Conservation (phyloP, 2,888 invertebrate species). For the Xestia xanthographa region DNA sequence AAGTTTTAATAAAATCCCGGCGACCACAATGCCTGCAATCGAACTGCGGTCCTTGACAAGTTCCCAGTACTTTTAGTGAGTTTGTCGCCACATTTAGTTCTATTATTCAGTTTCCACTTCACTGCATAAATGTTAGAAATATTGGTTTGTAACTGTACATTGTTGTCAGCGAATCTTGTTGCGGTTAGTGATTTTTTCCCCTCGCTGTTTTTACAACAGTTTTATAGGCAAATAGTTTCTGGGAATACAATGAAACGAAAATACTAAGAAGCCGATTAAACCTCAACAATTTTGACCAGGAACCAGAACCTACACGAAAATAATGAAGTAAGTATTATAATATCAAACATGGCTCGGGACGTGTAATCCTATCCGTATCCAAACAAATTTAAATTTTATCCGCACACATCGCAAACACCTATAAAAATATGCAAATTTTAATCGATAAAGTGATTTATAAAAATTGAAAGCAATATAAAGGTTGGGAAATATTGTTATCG, state of each 20-base stretch:
- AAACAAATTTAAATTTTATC: conserved; percentile 61
- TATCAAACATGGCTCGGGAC: conserved; percentile 43
- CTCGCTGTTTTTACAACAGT: conserved; percentile 33
- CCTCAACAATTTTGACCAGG: not conserved
- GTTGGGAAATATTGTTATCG: conserved; percentile 62
- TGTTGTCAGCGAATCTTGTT: conserved; percentile 21
- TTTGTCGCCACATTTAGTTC: conserved; percentile 54
- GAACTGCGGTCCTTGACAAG: conserved; percentile 50
- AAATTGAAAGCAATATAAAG: conserved; percentile 60
- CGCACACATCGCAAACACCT: conserved; percentile 27
- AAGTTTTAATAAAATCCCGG: conserved; percentile 64
- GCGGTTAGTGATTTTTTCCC: not conserved
- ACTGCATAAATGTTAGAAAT: conserved; percentile 36
- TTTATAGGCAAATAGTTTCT: conserved; percentile 35
- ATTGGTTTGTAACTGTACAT: conserved; percentile 30
- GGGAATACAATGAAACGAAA: conserved; percentile 22
- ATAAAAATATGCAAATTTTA: conserved; percentile 63
- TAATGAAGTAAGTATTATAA: conserved; percentile 31
- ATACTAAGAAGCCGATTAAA: not conserved
- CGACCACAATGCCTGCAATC: conserved; percentile 62
- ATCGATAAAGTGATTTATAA: conserved; percentile 65
- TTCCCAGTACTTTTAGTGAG: conserved; percentile 42
- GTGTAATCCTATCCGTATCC: conserved; percentile 43
- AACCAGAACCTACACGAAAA: conserved; percentile 4
- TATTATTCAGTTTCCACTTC: conserved; percentile 46